A percentile compares a stretch with the other conserved stretches of the same genome.
Evolutionary conservation across 2,888 invertebrate species (phyloP).

Genomic region (Oscheius sp.): DNA sequence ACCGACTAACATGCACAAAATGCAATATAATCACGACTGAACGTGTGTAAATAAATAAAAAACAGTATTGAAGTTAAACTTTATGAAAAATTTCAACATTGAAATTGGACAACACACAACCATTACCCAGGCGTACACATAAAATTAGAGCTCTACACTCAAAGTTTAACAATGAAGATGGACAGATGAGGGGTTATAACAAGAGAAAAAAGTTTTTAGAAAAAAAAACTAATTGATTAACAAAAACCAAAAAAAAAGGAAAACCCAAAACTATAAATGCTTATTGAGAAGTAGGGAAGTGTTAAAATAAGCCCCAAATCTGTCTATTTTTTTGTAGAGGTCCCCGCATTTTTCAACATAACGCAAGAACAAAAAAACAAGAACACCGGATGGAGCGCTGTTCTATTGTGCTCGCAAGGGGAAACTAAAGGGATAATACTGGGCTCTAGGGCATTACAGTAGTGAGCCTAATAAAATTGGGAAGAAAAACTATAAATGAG

Average conservation of each 20-base stretch:
- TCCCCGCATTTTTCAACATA: constrained; percentile 17
- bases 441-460: too few species aligned
- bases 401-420: constrained; percentile 1
- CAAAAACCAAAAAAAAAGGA: background rate
- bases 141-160: background rate
- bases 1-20: background rate
- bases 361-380: constrained; percentile 16
- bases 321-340: constrained; percentile 2
- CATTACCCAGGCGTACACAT: constrained; percentile 25
- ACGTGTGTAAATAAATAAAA: background rate
- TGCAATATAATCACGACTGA: background rate
- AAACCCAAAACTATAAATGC: constrained; percentile 1
- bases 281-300: background rate
- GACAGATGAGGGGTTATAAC: background rate
- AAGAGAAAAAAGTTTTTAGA: background rate
- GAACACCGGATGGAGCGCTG: constrained; percentile 11
- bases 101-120: constrained; percentile 30
- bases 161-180: background rate
- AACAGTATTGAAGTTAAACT: constrained; percentile 7
- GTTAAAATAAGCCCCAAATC: background rate
- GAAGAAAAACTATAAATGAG: constrained; percentile 10
- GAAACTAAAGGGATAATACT: too few species aligned
- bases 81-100: constrained; percentile 27
- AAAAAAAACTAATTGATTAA: background rate
- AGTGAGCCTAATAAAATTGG: too few species aligned